Evolutionary conservation across 2,797 vertebrate genomes (phyloP).

Genomic region (Ptychobarbus kaznakovi): DNA sequence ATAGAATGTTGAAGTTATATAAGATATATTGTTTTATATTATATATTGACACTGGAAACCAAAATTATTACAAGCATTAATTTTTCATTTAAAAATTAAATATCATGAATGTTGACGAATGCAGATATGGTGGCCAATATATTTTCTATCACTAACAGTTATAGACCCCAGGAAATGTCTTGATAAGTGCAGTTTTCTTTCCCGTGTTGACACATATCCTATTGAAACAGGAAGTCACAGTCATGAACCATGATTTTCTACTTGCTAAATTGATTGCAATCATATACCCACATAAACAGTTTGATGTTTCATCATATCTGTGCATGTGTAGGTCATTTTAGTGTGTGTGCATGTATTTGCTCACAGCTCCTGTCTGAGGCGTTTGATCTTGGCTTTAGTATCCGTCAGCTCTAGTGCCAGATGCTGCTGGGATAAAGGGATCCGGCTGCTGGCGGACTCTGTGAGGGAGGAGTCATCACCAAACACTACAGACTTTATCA

Average conservation of each 20-base stretch:
- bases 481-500: conserved; percentile 85
- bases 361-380: conserved; percentile 96
- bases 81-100: neutral
- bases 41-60: neutral
- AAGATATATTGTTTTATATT: neutral
- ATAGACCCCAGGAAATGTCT: neutral
- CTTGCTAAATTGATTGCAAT: conserved; percentile 3
- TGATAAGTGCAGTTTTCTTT: neutral
- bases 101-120: neutral
- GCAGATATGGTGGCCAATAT: neutral
- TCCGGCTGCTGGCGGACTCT: conserved; percentile 92
- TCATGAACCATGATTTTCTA: neutral
- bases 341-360: conserved; percentile 64
- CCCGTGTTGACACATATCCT: neutral
- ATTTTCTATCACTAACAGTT: neutral
- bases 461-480: conserved; percentile 84
- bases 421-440: conserved; percentile 94
- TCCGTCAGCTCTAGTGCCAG: conserved; percentile 95
- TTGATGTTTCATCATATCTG: conserved; percentile 8
- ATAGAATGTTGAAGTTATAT: neutral
- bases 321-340: conserved; percentile 9
- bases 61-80: neutral
- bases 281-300: neutral
- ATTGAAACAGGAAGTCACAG: neutral
- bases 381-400: conserved; percentile 94